A percentile compares a stretch with the other conserved stretches of the same genome.
Evolutionary conservation across 2,113 vertebrate genomes (phyloP).

Genomic region (Daubentonia madagascariensis): DNA sequence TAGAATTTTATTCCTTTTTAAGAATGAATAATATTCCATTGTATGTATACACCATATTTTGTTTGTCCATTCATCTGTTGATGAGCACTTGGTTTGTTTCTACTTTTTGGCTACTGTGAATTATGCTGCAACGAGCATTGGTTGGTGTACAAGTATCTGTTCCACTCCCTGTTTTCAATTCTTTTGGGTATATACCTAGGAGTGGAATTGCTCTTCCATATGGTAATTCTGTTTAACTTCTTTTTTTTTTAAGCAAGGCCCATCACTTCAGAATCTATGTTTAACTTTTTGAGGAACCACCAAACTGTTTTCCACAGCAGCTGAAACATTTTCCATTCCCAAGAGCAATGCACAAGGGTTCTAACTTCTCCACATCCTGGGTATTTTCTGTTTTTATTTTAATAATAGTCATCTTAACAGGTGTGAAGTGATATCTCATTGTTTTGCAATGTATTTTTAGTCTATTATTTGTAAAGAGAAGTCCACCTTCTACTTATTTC

Average conservation of each 20-base stretch:
- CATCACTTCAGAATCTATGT: no score
- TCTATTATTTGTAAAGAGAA: slow-evolving; percentile 20
- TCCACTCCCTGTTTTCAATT: not conserved
- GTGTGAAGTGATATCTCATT: not conserved
- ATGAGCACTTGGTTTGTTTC: not conserved
- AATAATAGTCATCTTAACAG: not conserved
- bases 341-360: not conserved
- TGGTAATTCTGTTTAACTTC: not conserved
- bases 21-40: not conserved
- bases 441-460: not conserved
- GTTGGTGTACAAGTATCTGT: not conserved
- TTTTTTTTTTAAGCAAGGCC: not conserved
- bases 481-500: slow-evolving; percentile 20
- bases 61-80: not conserved
- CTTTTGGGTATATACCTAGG: not conserved
- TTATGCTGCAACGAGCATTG: not conserved
- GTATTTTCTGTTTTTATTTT: not conserved
- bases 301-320: not conserved
- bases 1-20: not conserved
- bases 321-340: not conserved
- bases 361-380: not conserved
- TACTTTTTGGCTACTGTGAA: not conserved
- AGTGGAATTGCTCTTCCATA: not conserved
- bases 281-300: not conserved
- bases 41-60: not conserved